Evolutionary conservation across 2,113 vertebrate species (phyloP).

Genomic region (Poicephalus gulielmi): DNA sequence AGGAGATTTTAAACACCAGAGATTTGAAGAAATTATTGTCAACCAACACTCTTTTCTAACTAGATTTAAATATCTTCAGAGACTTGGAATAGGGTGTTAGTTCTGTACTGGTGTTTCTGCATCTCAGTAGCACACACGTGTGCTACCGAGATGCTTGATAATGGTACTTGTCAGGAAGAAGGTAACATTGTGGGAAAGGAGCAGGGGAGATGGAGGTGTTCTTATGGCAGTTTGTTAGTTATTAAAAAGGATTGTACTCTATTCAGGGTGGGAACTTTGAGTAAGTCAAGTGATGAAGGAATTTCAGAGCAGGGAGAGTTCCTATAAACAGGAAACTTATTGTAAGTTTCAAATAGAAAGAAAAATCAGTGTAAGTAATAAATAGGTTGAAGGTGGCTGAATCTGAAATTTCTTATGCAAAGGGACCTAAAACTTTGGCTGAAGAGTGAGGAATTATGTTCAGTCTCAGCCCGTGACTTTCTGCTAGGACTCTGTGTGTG

Average conservation of each 20-base stretch:
- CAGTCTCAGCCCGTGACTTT: background rate
- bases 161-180: background rate
- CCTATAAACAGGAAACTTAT: background rate
- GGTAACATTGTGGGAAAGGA: background rate
- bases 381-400: too few relatives aligned
- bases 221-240: background rate
- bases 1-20: background rate
- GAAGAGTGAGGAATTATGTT: background rate
- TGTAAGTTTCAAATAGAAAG: background rate
- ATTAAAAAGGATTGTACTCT: background rate
- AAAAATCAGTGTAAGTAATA: background rate
- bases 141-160: background rate
- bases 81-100: background rate
- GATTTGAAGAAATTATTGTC: background rate
- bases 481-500: background rate
- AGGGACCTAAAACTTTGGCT: background rate
- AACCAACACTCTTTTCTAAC: background rate
- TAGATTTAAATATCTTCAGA: background rate
- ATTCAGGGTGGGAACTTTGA: background rate
- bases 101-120: background rate
- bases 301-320: background rate
- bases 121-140: rapidly evolving
- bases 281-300: background rate
- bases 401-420: background rate
- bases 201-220: background rate